Base-by-base conservation (phyloP, 1,140 invertebrate genomes). In the Sinonovacula constricta region DNA sequence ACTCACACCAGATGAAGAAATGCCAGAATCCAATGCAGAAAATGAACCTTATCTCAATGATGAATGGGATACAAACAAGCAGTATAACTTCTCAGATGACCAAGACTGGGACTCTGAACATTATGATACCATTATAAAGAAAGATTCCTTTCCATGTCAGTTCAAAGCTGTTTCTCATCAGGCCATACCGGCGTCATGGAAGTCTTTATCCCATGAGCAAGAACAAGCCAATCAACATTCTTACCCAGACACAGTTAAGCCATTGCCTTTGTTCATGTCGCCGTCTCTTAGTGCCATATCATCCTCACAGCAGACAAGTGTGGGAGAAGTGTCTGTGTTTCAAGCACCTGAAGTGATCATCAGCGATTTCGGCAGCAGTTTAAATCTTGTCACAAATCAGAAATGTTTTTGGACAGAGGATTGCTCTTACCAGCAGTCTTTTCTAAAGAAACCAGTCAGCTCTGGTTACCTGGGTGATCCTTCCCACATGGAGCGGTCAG, bases 1-100 rank as follows among this genome's bases (percentile, higher is more conserved):
- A 24, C 62, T 83, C n/a, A 83, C 82, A 28, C 82, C 82, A 18
- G 82, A 83, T 60, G 82, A 83, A 53, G 82, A 83, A 31, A 51
- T 74, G 15, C 39, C 59, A 24, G 70, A 74, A 24, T 59, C 68
- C 45, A n/a, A 34, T 12, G 28, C 56, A 12, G 60, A 62, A 39
- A 45, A 10, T 7, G 18, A 18, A 10, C 7, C 7, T 45, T 15
- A 7, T 0, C 14, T 59, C 1, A 34, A 63, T 51, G 18, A 28
- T 14, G 51, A 33, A 74, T 36, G 30, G 15, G 62, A 59, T 56
- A 45, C 62, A 22, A 22, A 34, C 51, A 62, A 74, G 45, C 57
- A 26, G 12, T 49, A 63, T 26, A 34, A 15, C 1, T 30, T 31
- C 10, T 59, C 22, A 26, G 15, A 12, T 4, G 56, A 63, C 26